Conservation (phyloP, 2,113 vertebrate genomes). For the Pyrgilauda ruficollis region DNA sequence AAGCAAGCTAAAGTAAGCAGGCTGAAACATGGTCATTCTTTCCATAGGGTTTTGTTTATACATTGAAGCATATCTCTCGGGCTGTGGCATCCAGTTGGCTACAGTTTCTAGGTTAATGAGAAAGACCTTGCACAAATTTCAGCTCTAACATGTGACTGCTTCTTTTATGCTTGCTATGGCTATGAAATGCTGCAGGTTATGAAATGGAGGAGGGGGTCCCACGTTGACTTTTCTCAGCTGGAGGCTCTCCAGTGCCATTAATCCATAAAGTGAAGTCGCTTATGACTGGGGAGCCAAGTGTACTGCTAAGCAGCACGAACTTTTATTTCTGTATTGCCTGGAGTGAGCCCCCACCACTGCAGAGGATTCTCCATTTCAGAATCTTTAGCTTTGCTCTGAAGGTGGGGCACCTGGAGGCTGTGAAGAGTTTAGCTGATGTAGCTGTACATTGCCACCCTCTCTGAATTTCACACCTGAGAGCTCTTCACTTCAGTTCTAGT, state of each 20-base stretch:
- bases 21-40: neutral
- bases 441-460: rapidly evolving
- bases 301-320: neutral
- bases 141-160: neutral
- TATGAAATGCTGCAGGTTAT: neutral
- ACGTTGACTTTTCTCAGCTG: neutral
- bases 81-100: neutral
- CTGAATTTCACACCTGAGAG: neutral
- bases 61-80: neutral
- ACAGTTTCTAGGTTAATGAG: neutral
- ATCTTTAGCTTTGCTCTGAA: neutral
- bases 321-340: neutral
- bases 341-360: neutral
- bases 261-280: neutral
- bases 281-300: neutral
- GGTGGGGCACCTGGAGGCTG: neutral
- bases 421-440: rapidly evolving
- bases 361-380: neutral
- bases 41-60: slow-evolving; percentile 32
- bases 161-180: neutral
- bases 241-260: neutral
- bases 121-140: neutral
- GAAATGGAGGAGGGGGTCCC: neutral
- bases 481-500: neutral
- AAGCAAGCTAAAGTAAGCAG: neutral